Percentiles rank a stretch among this genome's conserved stretches.
phyloP scores from a whole-genome alignment of 2,797 vertebrate genomes.

The Amazonetta brasiliensis region DNA sequence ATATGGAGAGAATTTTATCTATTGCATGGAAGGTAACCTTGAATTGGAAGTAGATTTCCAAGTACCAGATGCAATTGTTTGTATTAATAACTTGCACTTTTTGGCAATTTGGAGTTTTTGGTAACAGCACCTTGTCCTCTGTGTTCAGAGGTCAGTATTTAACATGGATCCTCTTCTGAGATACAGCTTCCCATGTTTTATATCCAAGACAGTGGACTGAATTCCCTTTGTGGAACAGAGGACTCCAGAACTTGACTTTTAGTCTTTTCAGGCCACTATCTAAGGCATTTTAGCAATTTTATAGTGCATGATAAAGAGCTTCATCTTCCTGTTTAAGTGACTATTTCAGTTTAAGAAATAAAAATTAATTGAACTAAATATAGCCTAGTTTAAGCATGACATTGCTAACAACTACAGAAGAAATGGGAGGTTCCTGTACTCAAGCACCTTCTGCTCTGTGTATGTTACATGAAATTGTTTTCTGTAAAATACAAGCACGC shows the following conservation, averaged over 20 bases:
- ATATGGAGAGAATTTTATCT: background rate
- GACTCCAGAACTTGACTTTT: background rate
- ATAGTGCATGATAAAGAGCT: background rate
- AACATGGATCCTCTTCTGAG: background rate
- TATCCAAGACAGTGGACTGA: background rate
- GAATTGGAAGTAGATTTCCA: background rate
- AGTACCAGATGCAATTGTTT: background rate
- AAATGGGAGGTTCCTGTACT: background rate
- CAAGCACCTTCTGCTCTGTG: background rate
- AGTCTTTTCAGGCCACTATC: background rate
- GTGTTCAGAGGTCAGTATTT: background rate
- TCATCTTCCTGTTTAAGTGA: background rate
- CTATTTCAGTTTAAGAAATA: background rate
- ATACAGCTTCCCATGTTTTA: background rate
- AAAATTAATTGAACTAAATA: constrained; percentile 29
- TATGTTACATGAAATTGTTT: background rate
- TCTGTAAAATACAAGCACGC: background rate
- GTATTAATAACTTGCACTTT: background rate
- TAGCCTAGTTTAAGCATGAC: background rate
- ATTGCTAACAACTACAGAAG: background rate
- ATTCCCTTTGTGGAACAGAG: background rate
- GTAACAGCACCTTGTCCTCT: background rate
- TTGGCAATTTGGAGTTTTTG: background rate
- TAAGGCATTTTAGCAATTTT: background rate
- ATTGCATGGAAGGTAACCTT: background rate